Evolutionary conservation across 2,797 vertebrate species (phyloP).

Genomic region (Rhinatrema bivittatum): DNA sequence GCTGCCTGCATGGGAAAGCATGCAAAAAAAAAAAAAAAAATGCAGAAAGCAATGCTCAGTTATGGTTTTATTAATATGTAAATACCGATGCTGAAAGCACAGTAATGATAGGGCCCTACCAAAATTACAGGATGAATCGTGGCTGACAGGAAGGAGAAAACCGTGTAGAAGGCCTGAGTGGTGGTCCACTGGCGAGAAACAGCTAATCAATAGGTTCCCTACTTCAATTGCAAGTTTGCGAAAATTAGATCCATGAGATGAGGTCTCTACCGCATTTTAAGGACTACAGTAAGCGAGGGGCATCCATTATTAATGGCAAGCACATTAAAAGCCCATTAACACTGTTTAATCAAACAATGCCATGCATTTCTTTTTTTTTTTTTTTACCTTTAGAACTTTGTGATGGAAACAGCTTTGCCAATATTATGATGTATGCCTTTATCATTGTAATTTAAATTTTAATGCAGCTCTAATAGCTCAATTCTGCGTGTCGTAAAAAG

Average conservation of each 20-base stretch:
- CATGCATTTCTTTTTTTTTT: too few relatives aligned
- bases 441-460: constrained; percentile 44
- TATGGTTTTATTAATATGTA: constrained; percentile 10
- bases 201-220: too few relatives aligned
- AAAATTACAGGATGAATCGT: too few relatives aligned
- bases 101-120: too few relatives aligned
- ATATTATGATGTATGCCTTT: constrained; percentile 39
- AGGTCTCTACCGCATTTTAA: too few relatives aligned
- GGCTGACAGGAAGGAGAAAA: too few relatives aligned
- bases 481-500: constrained; percentile 39
- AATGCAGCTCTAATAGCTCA: constrained; percentile 38
- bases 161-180: too few relatives aligned
- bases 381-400: constrained; percentile 24
- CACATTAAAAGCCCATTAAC: constrained; percentile 21
- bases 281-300: constrained; percentile 7
- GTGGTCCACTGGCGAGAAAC: too few relatives aligned
- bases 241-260: too few relatives aligned
- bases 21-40: constrained; percentile 12
- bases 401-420: constrained; percentile 33
- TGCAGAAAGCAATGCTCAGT: constrained; percentile 8
- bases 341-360: constrained; percentile 29
- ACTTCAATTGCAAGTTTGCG: too few relatives aligned
- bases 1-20: constrained; percentile 65
- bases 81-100: constrained; percentile 11
- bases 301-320: constrained; percentile 17